Percentiles rank a stretch among this genome's conserved stretches.
These are phyloP conservation scores for Cyprinodon variegatus DNA, from an alignment of 2,113 vertebrate species.

Conservation along the genomic window DNA sequence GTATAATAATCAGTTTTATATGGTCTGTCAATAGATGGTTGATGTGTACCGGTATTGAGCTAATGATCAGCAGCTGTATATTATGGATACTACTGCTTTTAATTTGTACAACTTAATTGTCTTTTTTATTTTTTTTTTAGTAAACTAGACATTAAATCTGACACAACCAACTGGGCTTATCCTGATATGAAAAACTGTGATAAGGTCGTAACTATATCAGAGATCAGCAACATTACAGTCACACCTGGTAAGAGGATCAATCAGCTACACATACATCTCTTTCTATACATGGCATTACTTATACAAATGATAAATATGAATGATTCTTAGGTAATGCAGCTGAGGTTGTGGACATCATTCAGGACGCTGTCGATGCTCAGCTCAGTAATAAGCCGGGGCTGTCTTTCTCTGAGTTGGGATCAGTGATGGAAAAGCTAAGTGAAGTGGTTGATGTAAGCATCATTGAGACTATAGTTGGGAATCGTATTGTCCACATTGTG, in stretches of 20 bases:
- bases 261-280: too few relatives aligned
- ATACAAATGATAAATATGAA: background rate
- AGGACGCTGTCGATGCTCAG: constrained; percentile 54
- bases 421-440: constrained; percentile 72
- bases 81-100: background rate
- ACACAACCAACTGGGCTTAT: constrained; percentile 79
- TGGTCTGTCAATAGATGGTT: constrained; percentile 3
- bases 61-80: constrained; percentile 1
- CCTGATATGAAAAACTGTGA: constrained; percentile 78
- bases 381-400: constrained; percentile 38
- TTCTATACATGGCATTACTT: background rate
- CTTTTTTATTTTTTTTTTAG: constrained; percentile 44
- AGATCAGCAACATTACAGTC: constrained; percentile 79
- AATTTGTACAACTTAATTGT: background rate
- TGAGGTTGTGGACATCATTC: constrained; percentile 72
- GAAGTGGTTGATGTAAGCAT: constrained; percentile 60
- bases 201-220: constrained; percentile 75
- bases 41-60: constrained; percentile 32
- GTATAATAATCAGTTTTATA: constrained; percentile 37
- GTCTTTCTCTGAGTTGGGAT: constrained; percentile 59
- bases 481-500: constrained; percentile 62
- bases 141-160: constrained; percentile 62
- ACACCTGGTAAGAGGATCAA: constrained; percentile 79
- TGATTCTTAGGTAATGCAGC: constrained; percentile 67
- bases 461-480: constrained; percentile 48